Evolutionary conservation across 2,113 vertebrate genomes (phyloP), one percentile per base, ranked within the genome.

Genomic region (Gorsachius goisagi): DNA sequence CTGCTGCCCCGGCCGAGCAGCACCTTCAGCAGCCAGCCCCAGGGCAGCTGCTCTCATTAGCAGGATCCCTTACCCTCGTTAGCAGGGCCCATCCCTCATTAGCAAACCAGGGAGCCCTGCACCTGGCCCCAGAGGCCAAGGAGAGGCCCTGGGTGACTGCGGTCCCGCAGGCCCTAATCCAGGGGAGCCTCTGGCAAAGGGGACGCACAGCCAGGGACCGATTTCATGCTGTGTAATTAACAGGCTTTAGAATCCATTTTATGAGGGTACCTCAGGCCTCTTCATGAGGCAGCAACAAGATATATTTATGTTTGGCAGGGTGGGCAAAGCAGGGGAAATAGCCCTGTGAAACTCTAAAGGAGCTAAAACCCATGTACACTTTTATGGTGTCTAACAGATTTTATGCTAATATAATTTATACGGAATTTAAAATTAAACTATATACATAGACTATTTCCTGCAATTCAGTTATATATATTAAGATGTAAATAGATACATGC

Each of bases 211-310:
- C 63, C 79, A 79, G 33, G 85, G 88, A 90, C 56, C 21, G 8
- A 76, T 72, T 88, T 90, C 69, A 50, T 24, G 37, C 62, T 72
- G 47, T n/a, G 15, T 55, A 47, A 97, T 96, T 85, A 96, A 80
- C 23, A 84, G 78, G 47, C 68, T 89, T 92, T 92, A 53, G 91
- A 78, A 50, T 27, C 27, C 28, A 24, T 77, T 94, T 83, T 56
- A 73, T 78, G 39, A 68, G 55, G 94, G n/a, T 88, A 33, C 85
- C 77, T 75, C 56, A 59, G 39, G 71, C 47, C 50, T 71, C 4
- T 60, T 30, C 80, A 49, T 3, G 33, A 92, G 53, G 63, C 66
- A 83, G 39, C 18, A 52, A 14, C 37, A 52, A 77, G 47, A n/a
- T 2, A 5, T 11, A 3, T 67, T 72, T 30, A 39, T 63, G 63